A percentile compares a stretch with the other conserved stretches of the same genome.
phyloP scores from a whole-genome alignment of 2,888 invertebrate species.

The Gymnocheta viridis region DNA sequence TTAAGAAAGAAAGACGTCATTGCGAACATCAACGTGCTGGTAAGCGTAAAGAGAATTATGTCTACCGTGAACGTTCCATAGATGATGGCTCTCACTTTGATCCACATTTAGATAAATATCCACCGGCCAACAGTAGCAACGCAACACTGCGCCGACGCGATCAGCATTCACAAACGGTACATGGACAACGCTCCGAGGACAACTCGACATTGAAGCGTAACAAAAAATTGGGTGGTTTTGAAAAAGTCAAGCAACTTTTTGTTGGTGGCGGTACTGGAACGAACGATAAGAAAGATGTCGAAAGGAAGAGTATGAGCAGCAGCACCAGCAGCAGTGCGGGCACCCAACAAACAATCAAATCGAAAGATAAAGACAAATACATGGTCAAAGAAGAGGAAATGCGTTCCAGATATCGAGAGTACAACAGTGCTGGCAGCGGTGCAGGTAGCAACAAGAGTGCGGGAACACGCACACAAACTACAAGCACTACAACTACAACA shows the following conservation, averaged over 20 bases:
- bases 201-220: slow-evolving; percentile 79
- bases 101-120: slow-evolving; percentile 85
- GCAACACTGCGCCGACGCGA: slow-evolving; percentile 73
- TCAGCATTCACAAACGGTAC: slow-evolving; percentile 73
- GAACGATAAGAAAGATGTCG: slow-evolving; percentile 74
- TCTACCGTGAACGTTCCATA: slow-evolving; percentile 84
- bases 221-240: slow-evolving; percentile 88
- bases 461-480: slow-evolving; percentile 78
- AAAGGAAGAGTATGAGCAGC: slow-evolving; percentile 79
- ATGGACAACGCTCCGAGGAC: slow-evolving; percentile 23
- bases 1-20: slow-evolving; percentile 89
- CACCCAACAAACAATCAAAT: slow-evolving; percentile 68
- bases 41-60: slow-evolving; percentile 83
- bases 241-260: slow-evolving; percentile 90
- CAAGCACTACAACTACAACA: slow-evolving; percentile 16
- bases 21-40: slow-evolving; percentile 84
- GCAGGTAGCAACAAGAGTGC: slow-evolving; percentile 73
- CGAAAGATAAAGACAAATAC: slow-evolving; percentile 76
- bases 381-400: slow-evolving; percentile 84
- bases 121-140: slow-evolving; percentile 80
- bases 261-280: slow-evolving; percentile 84
- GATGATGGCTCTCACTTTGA: slow-evolving; percentile 87
- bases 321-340: slow-evolving; percentile 79
- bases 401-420: slow-evolving; percentile 84
- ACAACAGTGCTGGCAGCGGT: slow-evolving; percentile 77